Percentiles rank a stretch among this genome's conserved stretches.
phyloP scores from a whole-genome alignment of 2,797 vertebrate species.

The Aulostomus chinensis region DNA sequence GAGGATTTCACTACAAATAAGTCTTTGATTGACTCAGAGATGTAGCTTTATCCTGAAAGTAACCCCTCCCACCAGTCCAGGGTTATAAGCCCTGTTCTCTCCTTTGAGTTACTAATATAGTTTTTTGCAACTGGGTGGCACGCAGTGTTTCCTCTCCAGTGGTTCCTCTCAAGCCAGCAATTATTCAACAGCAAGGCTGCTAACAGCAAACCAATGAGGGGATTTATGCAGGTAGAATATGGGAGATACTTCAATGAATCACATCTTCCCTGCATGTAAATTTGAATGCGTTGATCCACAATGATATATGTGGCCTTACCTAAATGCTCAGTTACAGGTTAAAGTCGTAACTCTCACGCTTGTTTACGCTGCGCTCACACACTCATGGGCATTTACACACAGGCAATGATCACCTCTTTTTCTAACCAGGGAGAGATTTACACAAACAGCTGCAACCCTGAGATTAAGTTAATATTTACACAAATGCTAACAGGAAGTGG shows the following conservation, averaged over 20 bases:
- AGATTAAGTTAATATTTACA: no score
- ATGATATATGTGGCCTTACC: constrained; percentile 54
- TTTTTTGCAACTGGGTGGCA: constrained; percentile 34
- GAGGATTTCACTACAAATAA: constrained; percentile 9
- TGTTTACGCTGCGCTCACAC: constrained; percentile 37
- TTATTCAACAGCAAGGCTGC: constrained; percentile 64
- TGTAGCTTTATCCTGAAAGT: constrained; percentile 24
- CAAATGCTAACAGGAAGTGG: no score
- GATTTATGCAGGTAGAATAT: constrained; percentile 72
- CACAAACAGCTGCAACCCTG: no score
- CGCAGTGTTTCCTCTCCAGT: constrained; percentile 42
- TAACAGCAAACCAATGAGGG: constrained; percentile 63
- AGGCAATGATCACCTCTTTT: no score
- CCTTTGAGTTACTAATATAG: constrained; percentile 23
- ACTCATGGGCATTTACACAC: no score
- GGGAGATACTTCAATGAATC: constrained; percentile 61
- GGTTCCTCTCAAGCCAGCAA: constrained; percentile 44
- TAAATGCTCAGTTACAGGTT: constrained; percentile 43
- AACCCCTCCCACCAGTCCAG: constrained; percentile 6
- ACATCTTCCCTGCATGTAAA: constrained; percentile 48
- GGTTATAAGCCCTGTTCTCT: neutral
- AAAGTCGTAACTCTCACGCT: constrained; percentile 56
- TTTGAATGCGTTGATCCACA: constrained; percentile 66
- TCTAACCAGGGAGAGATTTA: no score
- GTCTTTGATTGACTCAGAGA: constrained; percentile 34